Evolutionary conservation across 35 echinoderm and acorn worm species (phyloP).

Genomic region (Apostichopus parvimensis): DNA sequence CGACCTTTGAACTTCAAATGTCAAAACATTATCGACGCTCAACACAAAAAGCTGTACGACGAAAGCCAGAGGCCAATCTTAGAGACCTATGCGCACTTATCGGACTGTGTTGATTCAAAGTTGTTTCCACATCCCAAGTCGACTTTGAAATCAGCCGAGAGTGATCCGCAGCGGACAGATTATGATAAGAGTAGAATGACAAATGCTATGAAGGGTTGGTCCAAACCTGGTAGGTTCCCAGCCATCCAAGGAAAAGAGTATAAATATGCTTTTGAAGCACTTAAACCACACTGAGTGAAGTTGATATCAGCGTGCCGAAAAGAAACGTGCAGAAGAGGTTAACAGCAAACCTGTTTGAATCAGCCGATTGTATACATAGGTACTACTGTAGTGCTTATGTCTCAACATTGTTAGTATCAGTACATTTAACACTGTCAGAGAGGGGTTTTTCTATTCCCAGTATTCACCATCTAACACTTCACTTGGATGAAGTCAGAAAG

Average conservation of each 20-base stretch:
- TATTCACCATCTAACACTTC: too few species aligned
- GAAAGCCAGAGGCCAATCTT: conserved; percentile 53
- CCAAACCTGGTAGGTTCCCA: conserved; percentile 72
- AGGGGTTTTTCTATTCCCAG: too few species aligned
- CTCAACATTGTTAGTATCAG: too few species aligned
- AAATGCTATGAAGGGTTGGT: conserved; percentile 66
- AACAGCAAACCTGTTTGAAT: neutral
- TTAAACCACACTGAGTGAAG: neutral
- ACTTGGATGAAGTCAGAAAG: too few species aligned
- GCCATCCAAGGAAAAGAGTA: conserved; percentile 71
- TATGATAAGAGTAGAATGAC: conserved; percentile 59
- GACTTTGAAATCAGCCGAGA: neutral
- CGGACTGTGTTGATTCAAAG: conserved; percentile 61
- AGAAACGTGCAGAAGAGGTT: neutral
- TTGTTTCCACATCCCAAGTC: conserved; percentile 66
- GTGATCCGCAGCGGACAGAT: conserved; percentile 4
- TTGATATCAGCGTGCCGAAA: neutral
- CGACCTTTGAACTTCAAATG: conserved; percentile 93
- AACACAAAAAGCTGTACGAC: conserved; percentile 69
- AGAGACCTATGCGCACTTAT: conserved; percentile 90
- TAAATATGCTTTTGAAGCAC: conserved; percentile 83
- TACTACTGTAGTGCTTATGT: too few species aligned
- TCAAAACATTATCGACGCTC: conserved; percentile 94
- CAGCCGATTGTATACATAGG: too few species aligned
- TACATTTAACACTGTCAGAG: too few species aligned